phyloP scores from a whole-genome alignment of 2,797 vertebrate genomes.

The Paedocypris micromegethes region DNA sequence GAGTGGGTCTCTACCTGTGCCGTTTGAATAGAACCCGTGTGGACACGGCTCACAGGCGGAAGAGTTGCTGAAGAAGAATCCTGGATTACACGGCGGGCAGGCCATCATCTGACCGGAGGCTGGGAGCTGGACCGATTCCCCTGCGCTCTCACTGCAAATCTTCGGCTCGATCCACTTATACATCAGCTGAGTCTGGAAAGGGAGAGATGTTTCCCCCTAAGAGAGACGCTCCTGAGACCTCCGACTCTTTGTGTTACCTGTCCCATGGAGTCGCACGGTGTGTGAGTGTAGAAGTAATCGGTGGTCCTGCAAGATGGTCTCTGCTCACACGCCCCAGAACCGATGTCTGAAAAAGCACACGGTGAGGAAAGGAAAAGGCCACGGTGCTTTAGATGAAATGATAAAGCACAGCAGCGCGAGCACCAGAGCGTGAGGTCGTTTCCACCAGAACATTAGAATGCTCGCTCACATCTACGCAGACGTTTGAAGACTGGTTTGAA shows the following conservation, averaged over 20 bases:
- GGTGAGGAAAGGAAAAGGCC: conserved; percentile 28
- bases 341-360: conserved; percentile 66
- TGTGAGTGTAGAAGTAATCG: conserved; percentile 95
- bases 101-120: conserved; percentile 72
- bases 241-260: conserved; percentile 67
- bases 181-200: conserved; percentile 84
- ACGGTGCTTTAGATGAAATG: conserved; percentile 55
- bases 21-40: conserved; percentile 79
- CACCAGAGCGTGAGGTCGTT: conserved; percentile 27
- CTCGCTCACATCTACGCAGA: conserved; percentile 28
- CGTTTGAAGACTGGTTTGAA: neutral
- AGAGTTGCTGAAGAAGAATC: conserved; percentile 77
- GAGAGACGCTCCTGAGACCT: too few species aligned
- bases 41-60: conserved; percentile 82
- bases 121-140: conserved; percentile 73
- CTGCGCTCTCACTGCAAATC: conserved; percentile 76
- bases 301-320: conserved; percentile 80
- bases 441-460: conserved; percentile 44
- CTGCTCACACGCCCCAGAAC: conserved; percentile 75
- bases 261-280: conserved; percentile 76
- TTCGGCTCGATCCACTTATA: conserved; percentile 96
- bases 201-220: neutral
- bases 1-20: conserved; percentile 71
- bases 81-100: conserved; percentile 92
- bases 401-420: conserved; percentile 45